phyloP scores from a whole-genome alignment of 2,113 vertebrate genomes.

The Bubo scandiacus region DNA sequence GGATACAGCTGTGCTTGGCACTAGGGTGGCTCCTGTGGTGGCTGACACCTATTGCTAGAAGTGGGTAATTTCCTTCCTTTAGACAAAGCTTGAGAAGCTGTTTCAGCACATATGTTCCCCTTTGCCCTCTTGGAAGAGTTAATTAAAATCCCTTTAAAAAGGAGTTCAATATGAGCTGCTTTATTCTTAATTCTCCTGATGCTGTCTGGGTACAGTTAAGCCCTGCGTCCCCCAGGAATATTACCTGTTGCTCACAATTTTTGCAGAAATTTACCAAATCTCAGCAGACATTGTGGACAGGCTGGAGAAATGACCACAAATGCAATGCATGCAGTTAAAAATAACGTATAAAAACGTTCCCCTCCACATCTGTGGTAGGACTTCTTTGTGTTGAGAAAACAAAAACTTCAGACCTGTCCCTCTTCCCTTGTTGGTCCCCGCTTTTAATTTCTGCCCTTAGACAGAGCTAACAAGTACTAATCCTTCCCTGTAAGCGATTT shows the following conservation, averaged over 20 bases:
- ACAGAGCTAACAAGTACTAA: background rate
- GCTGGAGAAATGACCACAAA: background rate
- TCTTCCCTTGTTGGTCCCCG: background rate
- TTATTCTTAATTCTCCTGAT: constrained; percentile 11
- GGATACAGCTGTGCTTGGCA: rapidly evolving
- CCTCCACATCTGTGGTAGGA: background rate
- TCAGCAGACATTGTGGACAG: background rate
- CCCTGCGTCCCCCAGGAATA: background rate
- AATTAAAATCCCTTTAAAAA: constrained; percentile 30
- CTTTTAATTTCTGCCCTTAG: background rate
- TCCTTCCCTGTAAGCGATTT: background rate
- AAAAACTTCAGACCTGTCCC: background rate
- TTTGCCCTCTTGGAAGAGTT: background rate
- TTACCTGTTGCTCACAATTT: background rate
- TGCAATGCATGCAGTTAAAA: background rate
- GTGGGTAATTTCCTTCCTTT: background rate
- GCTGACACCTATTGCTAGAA: background rate
- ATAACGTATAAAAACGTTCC: background rate
- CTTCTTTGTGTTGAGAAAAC: background rate
- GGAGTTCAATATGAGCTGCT: background rate
- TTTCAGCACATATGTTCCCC: background rate
- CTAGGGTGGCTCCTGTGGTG: rapidly evolving
- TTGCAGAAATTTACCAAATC: background rate
- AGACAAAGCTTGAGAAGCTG: background rate
- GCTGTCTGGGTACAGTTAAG: background rate